Percentiles rank a stretch among this genome's conserved stretches.
Conservation (phyloP, 2,113 vertebrate genomes). For the Catharus fuscescens region DNA sequence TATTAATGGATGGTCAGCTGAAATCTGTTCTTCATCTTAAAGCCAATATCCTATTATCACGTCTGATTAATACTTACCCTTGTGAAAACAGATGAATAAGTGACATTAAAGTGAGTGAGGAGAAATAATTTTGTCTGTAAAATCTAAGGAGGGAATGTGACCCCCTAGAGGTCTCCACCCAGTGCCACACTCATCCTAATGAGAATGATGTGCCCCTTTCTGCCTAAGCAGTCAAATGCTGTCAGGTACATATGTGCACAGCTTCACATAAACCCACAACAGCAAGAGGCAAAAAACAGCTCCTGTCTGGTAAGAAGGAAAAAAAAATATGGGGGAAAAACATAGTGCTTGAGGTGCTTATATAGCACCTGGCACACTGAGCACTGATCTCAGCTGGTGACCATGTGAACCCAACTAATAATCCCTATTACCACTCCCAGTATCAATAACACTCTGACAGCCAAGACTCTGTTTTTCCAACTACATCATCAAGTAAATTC, state of each 20-base stretch:
- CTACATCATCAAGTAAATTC: not conserved
- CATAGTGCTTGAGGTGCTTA: not conserved
- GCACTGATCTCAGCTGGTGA: not conserved
- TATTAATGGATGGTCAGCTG: not conserved
- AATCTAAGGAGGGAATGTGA: not conserved
- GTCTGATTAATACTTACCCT: not conserved
- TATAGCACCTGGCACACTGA: not conserved
- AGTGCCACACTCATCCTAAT: not conserved
- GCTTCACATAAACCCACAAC: not conserved
- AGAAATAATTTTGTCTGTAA: not conserved
- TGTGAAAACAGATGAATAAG: not conserved
- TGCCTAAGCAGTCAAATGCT: not conserved
- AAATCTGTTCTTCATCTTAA: not conserved
- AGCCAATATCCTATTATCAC: not conserved
- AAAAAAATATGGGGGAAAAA: fast-evolving
- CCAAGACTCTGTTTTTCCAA: not conserved
- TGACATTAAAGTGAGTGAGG: not conserved
- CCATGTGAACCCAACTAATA: not conserved
- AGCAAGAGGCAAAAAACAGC: not conserved
- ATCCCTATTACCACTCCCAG: not conserved
- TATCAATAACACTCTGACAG: not conserved
- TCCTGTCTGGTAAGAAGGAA: not conserved
- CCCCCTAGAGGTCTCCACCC: not conserved
- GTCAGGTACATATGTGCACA: fast-evolving
- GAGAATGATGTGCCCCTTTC: not conserved